Evolutionary conservation across 1,140 invertebrate species (phyloP), one percentile per base, ranked within the genome.

Genomic region (Drosophila hydei): DNA sequence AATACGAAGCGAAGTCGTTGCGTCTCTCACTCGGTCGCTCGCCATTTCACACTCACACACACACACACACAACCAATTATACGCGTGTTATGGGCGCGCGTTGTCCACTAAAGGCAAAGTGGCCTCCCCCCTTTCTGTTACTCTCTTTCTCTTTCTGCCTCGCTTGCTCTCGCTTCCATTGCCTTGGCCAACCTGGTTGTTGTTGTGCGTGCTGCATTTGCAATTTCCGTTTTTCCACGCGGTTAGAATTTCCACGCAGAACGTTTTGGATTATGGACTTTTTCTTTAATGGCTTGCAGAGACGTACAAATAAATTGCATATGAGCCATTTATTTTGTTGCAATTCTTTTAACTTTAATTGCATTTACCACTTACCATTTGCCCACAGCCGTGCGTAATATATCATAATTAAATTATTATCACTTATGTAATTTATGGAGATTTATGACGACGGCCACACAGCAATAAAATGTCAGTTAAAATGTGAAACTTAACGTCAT

Each of bases 281-380:
- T 74, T 33, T 33, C 30, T 33, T 77, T 84, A 85, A 85, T 79
- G 64, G 73, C 11, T 73, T 23, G 42, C 38, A 43, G 36, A 55
- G 65, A 47, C 63, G 71, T 70, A 75, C 63, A 48, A 78, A 77
- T 67, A 77, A 40, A 69, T 70, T 59, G 61, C 62, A 85, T 77
- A 84, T 76, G 68, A 27, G 56, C 63, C 72, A 79, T 76, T 77
- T 79, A 55, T 60, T 62, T 70, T 25, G 43, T 56, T 62, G 63
- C 74, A 48, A 65, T 64, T 73, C 72, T 45, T 61, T 60, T 25
- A 33, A 16, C 23, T 23, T 47, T 68, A 83, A 79, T 84, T 84
- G 75, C 55, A 85, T 83, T 84, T 75, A 67, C 54, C 55, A 85
- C 85, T 84, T 75, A 67, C 54, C 45, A 42, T 50, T 45, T 61